These are phyloP conservation scores for Nothobranchius furzeri DNA, from an alignment of 2,113 vertebrate species.

Conservation along the genomic window DNA sequence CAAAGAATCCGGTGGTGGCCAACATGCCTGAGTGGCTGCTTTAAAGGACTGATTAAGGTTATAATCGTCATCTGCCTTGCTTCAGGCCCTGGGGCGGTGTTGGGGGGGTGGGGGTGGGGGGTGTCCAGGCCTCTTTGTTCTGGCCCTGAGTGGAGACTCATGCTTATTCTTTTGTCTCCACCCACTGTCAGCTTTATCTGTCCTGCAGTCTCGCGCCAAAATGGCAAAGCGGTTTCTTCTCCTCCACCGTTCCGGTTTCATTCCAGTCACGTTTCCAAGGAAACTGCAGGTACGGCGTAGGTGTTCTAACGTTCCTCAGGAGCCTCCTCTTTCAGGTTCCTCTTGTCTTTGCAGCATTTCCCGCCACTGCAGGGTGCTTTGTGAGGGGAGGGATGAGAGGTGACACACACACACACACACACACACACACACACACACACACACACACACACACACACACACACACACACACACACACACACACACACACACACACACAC, in stretches of 20 bases:
- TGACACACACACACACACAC: conserved; percentile 35
- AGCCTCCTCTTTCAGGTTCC: conserved; percentile 5
- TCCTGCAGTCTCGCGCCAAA: conserved; percentile 53
- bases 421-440: conserved; percentile 31
- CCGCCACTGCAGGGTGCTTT: conserved; percentile 59
- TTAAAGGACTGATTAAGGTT: conserved; percentile 70
- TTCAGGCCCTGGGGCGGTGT: conserved; percentile 53
- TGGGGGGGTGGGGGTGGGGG: conserved; percentile 54
- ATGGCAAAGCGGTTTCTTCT: conserved; percentile 13
- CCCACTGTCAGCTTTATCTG: conserved; percentile 67
- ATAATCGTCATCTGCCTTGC: conserved; percentile 60
- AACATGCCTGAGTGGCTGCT: conserved; percentile 54
- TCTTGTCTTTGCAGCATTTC: conserved; percentile 53
- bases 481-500: conserved; percentile 12
- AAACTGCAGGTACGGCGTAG: conserved; percentile 39
- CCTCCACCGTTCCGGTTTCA: neutral
- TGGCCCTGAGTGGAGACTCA: conserved; percentile 55
- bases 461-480: conserved; percentile 31
- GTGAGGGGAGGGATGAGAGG: conserved; percentile 45
- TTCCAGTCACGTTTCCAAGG: conserved; percentile 28
- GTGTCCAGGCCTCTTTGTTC: conserved; percentile 70
- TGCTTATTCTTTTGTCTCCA: conserved; percentile 69
- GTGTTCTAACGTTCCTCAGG: conserved; percentile 12
- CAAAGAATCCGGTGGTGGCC: conserved; percentile 51
- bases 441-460: conserved; percentile 31